Percentiles rank a stretch among this genome's conserved stretches.
phyloP scores from a whole-genome alignment of 2,888 invertebrate species.

The Drosophila atripex region DNA sequence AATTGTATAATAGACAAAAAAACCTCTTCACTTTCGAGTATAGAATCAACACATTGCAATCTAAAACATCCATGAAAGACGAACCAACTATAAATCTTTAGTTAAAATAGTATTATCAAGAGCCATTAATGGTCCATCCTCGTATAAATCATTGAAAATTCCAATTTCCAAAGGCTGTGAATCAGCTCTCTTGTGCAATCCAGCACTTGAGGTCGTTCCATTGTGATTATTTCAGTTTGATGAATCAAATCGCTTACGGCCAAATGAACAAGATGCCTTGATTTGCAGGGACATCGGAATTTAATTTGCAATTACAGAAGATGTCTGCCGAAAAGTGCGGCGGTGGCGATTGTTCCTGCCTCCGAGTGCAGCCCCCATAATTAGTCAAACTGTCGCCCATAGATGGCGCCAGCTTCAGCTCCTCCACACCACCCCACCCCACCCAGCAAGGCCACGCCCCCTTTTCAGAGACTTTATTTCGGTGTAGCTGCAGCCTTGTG shows the following conservation, averaged over 20 bases:
- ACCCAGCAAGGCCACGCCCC: not conserved
- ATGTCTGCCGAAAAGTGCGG: constrained; percentile 62
- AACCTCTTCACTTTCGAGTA: not conserved
- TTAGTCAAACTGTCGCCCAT: constrained; percentile 78
- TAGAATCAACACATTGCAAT: not conserved
- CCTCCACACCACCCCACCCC: not conserved
- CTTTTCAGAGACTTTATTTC: constrained; percentile 1
- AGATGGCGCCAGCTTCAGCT: constrained; percentile 45
- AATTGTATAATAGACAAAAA: too few relatives aligned
- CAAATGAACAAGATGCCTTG: constrained; percentile 51
- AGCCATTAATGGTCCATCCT: not conserved
- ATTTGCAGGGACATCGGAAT: constrained; percentile 49
- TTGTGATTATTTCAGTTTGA: constrained; percentile 31
- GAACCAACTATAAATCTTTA: not conserved
- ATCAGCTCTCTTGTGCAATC: constrained; percentile 37
- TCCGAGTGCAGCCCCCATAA: constrained; percentile 73
- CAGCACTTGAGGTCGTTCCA: constrained; percentile 23
- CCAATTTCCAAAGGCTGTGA: constrained; percentile 2
- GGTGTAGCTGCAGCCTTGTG: constrained; percentile 17
- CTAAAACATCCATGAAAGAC: too few relatives aligned
- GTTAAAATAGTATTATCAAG: not conserved
- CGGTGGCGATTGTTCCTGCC: constrained; percentile 47
- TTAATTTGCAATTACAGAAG: constrained; percentile 76
- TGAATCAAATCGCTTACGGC: constrained; percentile 67
- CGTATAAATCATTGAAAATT: not conserved